Evolutionary conservation across 2,797 vertebrate genomes (phyloP), one percentile per base, ranked within the genome.

Genomic region (Mus minutoides): DNA sequence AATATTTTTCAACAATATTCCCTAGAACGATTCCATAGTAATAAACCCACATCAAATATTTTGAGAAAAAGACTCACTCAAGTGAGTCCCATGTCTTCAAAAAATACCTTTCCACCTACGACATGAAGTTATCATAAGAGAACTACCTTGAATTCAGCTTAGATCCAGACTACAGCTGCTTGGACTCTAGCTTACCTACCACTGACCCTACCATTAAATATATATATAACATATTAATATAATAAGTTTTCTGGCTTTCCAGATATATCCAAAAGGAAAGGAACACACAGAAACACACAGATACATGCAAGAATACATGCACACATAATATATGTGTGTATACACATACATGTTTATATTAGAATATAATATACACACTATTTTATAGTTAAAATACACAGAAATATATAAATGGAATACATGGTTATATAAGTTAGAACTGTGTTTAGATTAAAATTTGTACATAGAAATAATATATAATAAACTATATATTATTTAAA

Each of bases 141-240:
- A 93, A 84, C 3, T 19, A n/a, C 31, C 87, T 79, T 90, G 75
- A 94, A 90, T 34, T 62, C 29, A 49, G 16, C 49, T 96, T 90
- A 34, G 85, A 88, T 31, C 64, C 4, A 37, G 16, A 67, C 40
- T 58, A 43, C 22, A 52, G 26, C 54, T 75, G 21, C 78, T 77
- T 62, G 21, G 58, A 60, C 17, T 79, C 52, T 67, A 5, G 56
- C n/a, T 91, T 43, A 52, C 34, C 49, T 58, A 34, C 67, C 52
- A 90, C 52, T 56, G 9, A 6, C n/a, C 86, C 64, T 58, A 40
- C 14, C 77, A 83, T 34, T 77, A 54, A 7, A 92, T 49, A 67
- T 22, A 85, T 67, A 60, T 24, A 64, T 58, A 58, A 46, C 43
- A 46, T 6, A 46, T 46, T 46, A 46, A 80, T 26, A 17, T 40